These are phyloP conservation scores for Callyntrura guangdongensis DNA, from an alignment of 2,888 invertebrate species.

Conservation along the genomic window DNA sequence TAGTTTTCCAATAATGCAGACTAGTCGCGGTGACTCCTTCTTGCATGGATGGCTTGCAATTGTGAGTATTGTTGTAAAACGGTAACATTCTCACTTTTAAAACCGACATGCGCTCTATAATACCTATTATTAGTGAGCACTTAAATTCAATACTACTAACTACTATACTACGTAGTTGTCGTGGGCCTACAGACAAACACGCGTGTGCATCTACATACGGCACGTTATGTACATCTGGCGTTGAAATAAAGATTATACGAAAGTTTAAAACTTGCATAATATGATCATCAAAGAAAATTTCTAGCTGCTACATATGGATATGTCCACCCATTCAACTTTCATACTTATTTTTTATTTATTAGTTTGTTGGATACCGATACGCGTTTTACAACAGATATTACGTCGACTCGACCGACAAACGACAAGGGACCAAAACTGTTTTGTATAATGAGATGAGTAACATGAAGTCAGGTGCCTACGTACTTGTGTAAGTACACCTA, in stretches of 20 bases:
- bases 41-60: constrained; percentile 47
- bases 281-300: constrained; percentile 64
- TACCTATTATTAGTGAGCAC: constrained; percentile 13
- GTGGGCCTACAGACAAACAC: no score
- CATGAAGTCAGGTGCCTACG: constrained; percentile 37
- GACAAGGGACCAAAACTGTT: constrained; percentile 53
- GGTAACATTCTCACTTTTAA: constrained; percentile 62
- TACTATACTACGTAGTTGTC: no score
- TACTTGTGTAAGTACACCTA: constrained; percentile 39
- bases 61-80: constrained; percentile 53
- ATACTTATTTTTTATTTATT: constrained; percentile 72
- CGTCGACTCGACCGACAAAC: constrained; percentile 49
- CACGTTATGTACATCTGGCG: constrained; percentile 49
- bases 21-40: neutral
- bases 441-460: constrained; percentile 66
- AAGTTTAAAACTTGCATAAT: constrained; percentile 66
- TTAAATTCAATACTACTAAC: constrained; percentile 7
- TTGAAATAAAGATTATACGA: constrained; percentile 52
- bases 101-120: constrained; percentile 17
- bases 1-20: constrained; percentile 56
- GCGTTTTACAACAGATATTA: constrained; percentile 46
- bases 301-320: constrained; percentile 68
- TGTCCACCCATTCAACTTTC: constrained; percentile 73
- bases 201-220: neutral
- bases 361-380: constrained; percentile 67